These are phyloP conservation scores for Andrena dorsata DNA, from an alignment of 2,888 invertebrate genomes.

Conservation along the genomic window DNA sequence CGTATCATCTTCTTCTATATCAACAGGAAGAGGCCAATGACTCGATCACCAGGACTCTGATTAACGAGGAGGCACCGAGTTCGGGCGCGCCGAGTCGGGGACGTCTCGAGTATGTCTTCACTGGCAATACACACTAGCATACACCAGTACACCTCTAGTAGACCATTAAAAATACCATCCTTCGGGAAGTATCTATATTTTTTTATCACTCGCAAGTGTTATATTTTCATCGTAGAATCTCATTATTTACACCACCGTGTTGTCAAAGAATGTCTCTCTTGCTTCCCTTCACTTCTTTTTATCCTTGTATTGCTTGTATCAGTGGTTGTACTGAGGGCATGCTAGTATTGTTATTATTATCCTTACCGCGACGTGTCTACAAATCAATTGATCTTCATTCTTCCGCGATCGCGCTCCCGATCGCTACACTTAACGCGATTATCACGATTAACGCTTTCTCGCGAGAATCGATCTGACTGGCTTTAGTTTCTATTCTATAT, in stretches of 20 bases:
- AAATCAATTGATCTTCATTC: neutral
- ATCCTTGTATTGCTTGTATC: no score
- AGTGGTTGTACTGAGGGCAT: no score
- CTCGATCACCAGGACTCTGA: conserved; percentile 87
- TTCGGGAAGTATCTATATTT: neutral
- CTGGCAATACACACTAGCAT: neutral
- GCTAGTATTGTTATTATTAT: no score
- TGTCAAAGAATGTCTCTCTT: no score
- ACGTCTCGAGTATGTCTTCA: conserved; percentile 83
- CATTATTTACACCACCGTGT: no score
- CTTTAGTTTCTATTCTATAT: no score
- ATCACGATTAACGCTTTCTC: neutral
- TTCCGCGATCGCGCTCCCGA: neutral
- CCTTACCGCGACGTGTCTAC: no score
- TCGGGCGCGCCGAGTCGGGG: conserved; percentile 78
- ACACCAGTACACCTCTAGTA: neutral
- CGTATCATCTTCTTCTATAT: conserved; percentile 82
- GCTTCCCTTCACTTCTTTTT: no score
- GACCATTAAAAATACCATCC: neutral
- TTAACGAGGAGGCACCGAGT: conserved; percentile 85
- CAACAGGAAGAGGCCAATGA: conserved; percentile 90
- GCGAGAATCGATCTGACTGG: no score
- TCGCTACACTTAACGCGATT: neutral
- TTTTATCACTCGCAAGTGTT: no score
- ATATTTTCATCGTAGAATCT: no score